Evolutionary conservation across 2,888 invertebrate genomes (phyloP).

Genomic region (Gymnocheta viridis): DNA sequence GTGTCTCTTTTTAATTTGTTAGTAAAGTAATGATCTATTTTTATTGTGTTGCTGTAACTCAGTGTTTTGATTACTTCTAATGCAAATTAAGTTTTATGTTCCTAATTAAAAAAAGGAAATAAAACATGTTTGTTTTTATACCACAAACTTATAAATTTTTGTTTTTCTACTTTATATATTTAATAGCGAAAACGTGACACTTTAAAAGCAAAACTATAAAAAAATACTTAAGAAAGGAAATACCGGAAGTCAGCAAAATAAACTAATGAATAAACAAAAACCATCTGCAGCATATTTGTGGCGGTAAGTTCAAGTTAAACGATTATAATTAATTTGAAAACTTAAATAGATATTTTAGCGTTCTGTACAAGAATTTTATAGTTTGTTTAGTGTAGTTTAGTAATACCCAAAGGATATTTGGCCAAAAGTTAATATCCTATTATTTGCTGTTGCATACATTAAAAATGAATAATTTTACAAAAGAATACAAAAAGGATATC

Average conservation of each 20-base stretch:
- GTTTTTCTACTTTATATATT: constrained; percentile 15
- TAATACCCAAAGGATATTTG: not conserved
- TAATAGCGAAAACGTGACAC: constrained; percentile 59
- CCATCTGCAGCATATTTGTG: not conserved
- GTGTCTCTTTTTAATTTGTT: no score
- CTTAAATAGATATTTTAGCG: not conserved
- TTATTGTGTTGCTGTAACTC: no score
- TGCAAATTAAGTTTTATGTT: no score
- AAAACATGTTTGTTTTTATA: constrained; percentile 6
- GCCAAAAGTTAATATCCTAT: not conserved
- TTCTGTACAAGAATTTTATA: not conserved
- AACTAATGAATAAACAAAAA: constrained; percentile 25
- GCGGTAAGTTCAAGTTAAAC: constrained; percentile 8
- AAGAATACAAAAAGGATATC: not conserved
- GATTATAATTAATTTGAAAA: constrained; percentile 8
- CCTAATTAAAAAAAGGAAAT: no score
- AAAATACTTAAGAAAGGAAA: constrained; percentile 4
- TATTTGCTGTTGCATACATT: constrained; percentile 1
- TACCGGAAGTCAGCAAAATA: constrained; percentile 57
- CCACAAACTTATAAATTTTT: not conserved
- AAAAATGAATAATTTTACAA: not conserved
- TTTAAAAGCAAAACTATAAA: not conserved
- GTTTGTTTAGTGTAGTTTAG: constrained; percentile 20
- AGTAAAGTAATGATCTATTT: no score
- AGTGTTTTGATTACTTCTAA: no score